These are phyloP conservation scores for Caenorhabditis sulstoni DNA, from an alignment of 2,888 invertebrate genomes.

Conservation along the genomic window DNA sequence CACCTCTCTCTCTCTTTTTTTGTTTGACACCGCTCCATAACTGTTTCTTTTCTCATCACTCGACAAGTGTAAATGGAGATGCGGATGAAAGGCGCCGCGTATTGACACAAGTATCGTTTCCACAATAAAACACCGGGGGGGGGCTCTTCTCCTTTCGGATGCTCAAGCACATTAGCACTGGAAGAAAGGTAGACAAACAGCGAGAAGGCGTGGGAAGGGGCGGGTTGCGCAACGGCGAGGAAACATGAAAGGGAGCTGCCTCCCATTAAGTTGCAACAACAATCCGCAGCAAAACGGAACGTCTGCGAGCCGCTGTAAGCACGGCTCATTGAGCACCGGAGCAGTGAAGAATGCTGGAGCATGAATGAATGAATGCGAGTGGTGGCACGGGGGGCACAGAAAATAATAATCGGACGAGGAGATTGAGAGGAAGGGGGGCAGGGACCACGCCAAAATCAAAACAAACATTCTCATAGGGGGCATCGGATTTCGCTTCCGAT, in stretches of 20 bases:
- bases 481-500: slow-evolving; percentile 47
- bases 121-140: slow-evolving; percentile 46
- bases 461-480: slow-evolving; percentile 44
- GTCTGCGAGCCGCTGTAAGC: slow-evolving; percentile 1
- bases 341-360: slow-evolving; percentile 32
- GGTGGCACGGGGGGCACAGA: slow-evolving; percentile 15
- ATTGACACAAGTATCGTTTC: slow-evolving; percentile 50
- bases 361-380: slow-evolving; percentile 42
- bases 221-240: slow-evolving; percentile 20
- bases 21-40: slow-evolving; percentile 1
- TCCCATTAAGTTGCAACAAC: not conserved
- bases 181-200: slow-evolving; percentile 35
- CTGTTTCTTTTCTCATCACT: slow-evolving; percentile 33
- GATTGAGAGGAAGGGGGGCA: slow-evolving; percentile 14
- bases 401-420: slow-evolving; percentile 40
- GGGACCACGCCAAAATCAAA: slow-evolving; percentile 42
- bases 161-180: slow-evolving; percentile 47
- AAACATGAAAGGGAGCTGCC: not conserved
- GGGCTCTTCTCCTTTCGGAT: slow-evolving; percentile 20
- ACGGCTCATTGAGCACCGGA: slow-evolving; percentile 37
- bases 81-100: slow-evolving; percentile 39
- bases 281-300: slow-evolving; percentile 7
- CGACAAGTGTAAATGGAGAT: slow-evolving; percentile 51
- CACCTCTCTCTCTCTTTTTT: slow-evolving; percentile 30
- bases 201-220: slow-evolving; percentile 26